These are phyloP conservation scores for Isurus oxyrinchus DNA, from an alignment of 2,113 vertebrate species.

Conservation along the genomic window DNA sequence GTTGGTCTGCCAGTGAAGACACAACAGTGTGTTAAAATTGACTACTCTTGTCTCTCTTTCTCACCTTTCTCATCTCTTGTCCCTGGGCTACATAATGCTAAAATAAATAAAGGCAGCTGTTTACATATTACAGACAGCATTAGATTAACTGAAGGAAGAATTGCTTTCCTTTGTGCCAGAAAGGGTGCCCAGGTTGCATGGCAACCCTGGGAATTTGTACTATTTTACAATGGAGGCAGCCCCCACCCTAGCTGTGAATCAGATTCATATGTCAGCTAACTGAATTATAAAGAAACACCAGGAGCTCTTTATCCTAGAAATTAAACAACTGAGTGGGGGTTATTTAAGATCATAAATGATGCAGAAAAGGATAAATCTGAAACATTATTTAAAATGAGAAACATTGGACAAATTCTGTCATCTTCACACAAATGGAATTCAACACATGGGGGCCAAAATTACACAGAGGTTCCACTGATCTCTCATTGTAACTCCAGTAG, in stretches of 20 bases:
- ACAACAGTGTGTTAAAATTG: not conserved
- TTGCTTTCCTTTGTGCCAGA: not conserved
- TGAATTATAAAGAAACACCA: not conserved
- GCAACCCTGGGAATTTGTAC: not conserved
- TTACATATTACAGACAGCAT: not conserved
- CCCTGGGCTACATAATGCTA: not conserved
- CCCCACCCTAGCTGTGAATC: not conserved
- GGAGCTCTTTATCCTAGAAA: not conserved
- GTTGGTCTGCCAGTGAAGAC: not conserved
- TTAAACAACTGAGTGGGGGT: not conserved
- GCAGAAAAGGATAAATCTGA: not conserved
- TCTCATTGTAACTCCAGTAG: not conserved
- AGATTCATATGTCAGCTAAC: not conserved
- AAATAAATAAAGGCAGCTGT: not conserved
- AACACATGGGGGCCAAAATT: not conserved
- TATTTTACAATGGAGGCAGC: not conserved
- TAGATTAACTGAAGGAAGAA: not conserved
- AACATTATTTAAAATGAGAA: not conserved
- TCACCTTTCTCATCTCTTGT: not conserved
- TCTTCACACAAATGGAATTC: not conserved
- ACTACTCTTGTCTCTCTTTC: not conserved
- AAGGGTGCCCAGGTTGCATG: not conserved
- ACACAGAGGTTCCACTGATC: not conserved
- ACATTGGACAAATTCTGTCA: not conserved
- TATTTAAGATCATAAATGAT: not conserved